These are phyloP conservation scores for Equus quagga DNA, from an alignment of 2,113 vertebrate genomes.

Conservation along the genomic window DNA sequence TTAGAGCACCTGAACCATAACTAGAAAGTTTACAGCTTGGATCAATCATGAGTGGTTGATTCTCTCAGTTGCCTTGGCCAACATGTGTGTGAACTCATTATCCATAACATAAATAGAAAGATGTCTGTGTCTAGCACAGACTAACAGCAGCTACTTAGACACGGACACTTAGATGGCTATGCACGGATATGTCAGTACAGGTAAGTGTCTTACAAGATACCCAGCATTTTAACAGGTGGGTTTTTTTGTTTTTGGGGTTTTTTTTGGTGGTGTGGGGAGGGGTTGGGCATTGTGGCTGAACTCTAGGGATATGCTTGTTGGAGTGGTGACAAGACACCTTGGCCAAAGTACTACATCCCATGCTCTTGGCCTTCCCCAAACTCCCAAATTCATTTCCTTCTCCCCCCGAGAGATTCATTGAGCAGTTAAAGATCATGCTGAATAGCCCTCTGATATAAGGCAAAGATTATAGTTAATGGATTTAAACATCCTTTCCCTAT, in stretches of 20 bases:
- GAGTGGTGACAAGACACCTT: background rate
- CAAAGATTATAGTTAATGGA: conserved; percentile 80
- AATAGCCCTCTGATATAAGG: conserved; percentile 83
- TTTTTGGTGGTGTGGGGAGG: background rate
- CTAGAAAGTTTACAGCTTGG: conserved; percentile 3
- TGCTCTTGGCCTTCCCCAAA: conserved; percentile 69
- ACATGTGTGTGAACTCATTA: background rate
- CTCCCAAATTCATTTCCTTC: conserved; percentile 53
- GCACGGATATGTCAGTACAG: background rate
- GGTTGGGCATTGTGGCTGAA: background rate
- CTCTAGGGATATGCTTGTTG: background rate
- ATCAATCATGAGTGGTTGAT: conserved; percentile 44
- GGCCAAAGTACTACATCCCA: background rate
- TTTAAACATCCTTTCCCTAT: conserved; percentile 77
- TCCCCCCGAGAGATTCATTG: conserved; percentile 73
- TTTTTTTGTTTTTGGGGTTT: background rate
- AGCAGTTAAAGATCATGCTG: conserved; percentile 81
- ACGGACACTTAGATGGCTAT: background rate
- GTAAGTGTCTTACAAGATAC: conserved; percentile 9
- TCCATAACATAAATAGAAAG: background rate
- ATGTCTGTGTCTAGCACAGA: background rate
- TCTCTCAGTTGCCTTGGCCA: background rate
- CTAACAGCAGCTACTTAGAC: background rate
- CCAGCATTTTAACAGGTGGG: background rate
- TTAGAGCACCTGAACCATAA: background rate